Conservation (phyloP, 2,113 vertebrate species). For the Myotis davidii region DNA sequence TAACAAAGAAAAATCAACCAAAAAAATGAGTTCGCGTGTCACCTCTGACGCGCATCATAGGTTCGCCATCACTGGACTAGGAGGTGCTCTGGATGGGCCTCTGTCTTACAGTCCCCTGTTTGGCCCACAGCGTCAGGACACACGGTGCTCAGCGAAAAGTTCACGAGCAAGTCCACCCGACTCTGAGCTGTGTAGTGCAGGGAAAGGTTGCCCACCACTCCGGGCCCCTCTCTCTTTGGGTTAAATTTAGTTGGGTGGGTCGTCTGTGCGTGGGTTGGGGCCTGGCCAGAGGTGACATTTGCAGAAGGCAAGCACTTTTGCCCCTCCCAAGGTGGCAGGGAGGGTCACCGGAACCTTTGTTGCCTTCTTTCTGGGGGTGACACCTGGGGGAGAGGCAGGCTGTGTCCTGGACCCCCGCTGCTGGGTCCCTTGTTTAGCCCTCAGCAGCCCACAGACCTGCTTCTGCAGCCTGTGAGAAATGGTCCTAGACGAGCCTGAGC, state of each 20-base stretch:
- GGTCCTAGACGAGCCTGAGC: not conserved
- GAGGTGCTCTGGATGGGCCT: not conserved
- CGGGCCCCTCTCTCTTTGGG: not conserved
- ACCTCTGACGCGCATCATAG: too few species aligned
- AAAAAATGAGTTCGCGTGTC: too few species aligned
- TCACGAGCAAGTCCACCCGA: not conserved
- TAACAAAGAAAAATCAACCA: too few species aligned
- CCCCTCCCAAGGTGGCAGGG: not conserved
- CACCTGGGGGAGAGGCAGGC: not conserved
- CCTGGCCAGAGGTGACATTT: not conserved
- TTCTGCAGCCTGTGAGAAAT: not conserved
- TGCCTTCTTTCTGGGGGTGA: not conserved
- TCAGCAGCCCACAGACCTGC: not conserved
- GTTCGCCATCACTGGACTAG: too few species aligned
- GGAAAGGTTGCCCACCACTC: not conserved
- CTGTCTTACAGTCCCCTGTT: not conserved
- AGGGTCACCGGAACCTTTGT: not conserved
- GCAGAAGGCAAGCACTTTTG: not conserved
- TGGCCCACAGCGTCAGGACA: not conserved
- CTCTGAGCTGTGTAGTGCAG: not conserved
- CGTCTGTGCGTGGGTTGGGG: not conserved
- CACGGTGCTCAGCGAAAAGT: not conserved
- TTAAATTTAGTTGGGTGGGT: not conserved
- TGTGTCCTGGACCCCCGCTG: not conserved
- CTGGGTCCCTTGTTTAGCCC: not conserved